Evolutionary conservation across 2,113 vertebrate genomes (phyloP).

Genomic region (Illadopsis cleaveri): DNA sequence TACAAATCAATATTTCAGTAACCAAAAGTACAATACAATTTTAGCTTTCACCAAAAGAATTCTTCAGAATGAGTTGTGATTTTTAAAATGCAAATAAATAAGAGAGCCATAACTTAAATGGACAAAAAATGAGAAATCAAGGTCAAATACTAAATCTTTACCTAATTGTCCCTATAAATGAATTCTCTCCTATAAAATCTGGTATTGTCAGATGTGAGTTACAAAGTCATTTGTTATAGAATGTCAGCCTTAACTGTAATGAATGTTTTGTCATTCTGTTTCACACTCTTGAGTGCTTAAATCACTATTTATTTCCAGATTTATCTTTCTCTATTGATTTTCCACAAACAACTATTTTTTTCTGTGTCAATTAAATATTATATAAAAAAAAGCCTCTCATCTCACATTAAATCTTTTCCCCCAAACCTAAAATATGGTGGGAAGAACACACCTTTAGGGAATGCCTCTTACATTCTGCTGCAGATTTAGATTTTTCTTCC

Average conservation of each 20-base stretch:
- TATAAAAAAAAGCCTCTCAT: neutral
- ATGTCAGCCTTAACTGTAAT: neutral
- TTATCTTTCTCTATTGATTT: neutral
- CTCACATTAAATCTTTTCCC: neutral
- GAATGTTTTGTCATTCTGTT: constrained; percentile 4
- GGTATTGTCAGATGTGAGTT: neutral
- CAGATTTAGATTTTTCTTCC: neutral
- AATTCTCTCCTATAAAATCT: neutral
- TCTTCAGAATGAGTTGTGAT: neutral
- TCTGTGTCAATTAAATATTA: neutral
- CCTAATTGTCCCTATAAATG: neutral
- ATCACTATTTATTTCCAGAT: neutral
- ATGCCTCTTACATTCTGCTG: neutral
- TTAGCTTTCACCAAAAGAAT: neutral
- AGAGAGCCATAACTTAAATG: neutral
- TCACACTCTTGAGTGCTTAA: neutral
- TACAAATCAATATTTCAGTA: constrained; percentile 9
- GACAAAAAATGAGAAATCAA: neutral
- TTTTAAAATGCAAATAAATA: neutral
- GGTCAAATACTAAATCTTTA: neutral
- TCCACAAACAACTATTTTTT: neutral
- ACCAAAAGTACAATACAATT: neutral
- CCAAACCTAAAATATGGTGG: neutral
- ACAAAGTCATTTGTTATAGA: neutral
- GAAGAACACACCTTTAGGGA: neutral